Percentiles rank a stretch among this genome's conserved stretches.
phyloP scores from a whole-genome alignment of 1,140 invertebrate genomes.

The Saccostrea cuccullata region DNA sequence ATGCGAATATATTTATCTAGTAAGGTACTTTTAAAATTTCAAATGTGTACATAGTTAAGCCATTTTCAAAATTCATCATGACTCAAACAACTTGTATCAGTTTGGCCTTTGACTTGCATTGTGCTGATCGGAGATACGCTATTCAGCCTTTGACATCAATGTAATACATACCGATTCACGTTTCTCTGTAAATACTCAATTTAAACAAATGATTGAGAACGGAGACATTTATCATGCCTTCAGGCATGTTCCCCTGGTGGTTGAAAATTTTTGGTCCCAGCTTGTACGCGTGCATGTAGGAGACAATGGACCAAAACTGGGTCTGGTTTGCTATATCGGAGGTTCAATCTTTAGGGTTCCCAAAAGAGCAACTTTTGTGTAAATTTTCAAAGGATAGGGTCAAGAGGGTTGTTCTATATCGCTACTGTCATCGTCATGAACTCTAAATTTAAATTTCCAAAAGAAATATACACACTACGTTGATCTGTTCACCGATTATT shows the following conservation, averaged over 20 bases:
- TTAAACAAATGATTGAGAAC: neutral
- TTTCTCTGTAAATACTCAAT: neutral
- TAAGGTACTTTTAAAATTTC: neutral
- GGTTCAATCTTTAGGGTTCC: neutral
- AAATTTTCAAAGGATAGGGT: neutral
- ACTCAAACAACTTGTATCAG: conserved; percentile 20
- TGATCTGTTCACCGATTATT: neutral
- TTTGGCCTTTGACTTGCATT: neutral
- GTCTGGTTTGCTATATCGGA: neutral
- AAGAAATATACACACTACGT: neutral
- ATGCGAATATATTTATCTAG: neutral
- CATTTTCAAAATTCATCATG: neutral
- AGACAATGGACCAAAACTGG: neutral
- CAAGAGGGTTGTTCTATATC: neutral
- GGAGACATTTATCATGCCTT: neutral
- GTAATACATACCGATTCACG: neutral
- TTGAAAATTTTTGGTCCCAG: neutral
- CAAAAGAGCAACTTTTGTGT: conserved; percentile 4
- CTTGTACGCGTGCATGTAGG: neutral
- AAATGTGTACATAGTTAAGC: neutral
- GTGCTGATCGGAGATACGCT: neutral
- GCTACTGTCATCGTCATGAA: neutral
- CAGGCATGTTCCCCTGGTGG: neutral
- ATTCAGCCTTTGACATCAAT: neutral
- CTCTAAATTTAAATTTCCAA: neutral